These are phyloP conservation scores for Sander vitreus DNA, from an alignment of 2,113 vertebrate species.

Conservation along the genomic window DNA sequence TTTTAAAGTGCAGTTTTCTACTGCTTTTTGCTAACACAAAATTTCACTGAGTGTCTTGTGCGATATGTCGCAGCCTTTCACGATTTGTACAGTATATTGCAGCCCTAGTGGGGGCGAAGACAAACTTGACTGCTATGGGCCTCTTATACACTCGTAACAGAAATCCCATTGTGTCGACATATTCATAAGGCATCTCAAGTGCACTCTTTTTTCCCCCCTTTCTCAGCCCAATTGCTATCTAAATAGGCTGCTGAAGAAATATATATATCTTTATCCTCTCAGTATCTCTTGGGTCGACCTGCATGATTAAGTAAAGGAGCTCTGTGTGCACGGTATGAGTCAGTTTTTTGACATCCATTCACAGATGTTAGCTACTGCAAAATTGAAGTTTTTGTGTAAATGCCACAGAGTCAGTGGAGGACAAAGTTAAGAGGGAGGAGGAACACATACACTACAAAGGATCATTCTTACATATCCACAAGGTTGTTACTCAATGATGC, in stretches of 20 bases:
- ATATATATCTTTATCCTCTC: neutral
- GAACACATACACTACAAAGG: slow-evolving; percentile 4
- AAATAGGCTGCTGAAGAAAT: neutral
- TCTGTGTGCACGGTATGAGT: slow-evolving; percentile 9
- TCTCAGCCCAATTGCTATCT: neutral
- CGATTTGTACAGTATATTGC: no score
- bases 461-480: neutral
- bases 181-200: slow-evolving; percentile 5
- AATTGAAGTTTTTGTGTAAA: slow-evolving; percentile 78
- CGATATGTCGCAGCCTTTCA: no score
- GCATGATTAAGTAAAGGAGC: slow-evolving; percentile 58
- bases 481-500: slow-evolving; percentile 41
- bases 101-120: neutral
- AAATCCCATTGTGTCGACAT: neutral
- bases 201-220: neutral
- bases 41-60: no score
- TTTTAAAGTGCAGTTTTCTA: no score
- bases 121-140: slow-evolving; percentile 3
- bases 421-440: slow-evolving; percentile 12
- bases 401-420: slow-evolving; percentile 67
- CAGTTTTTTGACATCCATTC: slow-evolving; percentile 45
- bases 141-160: neutral
- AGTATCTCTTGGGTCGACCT: slow-evolving; percentile 11
- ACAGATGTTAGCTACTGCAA: slow-evolving; percentile 67
- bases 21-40: no score